phyloP scores from a whole-genome alignment of 2,113 vertebrate genomes.

The Mirza zaza region DNA sequence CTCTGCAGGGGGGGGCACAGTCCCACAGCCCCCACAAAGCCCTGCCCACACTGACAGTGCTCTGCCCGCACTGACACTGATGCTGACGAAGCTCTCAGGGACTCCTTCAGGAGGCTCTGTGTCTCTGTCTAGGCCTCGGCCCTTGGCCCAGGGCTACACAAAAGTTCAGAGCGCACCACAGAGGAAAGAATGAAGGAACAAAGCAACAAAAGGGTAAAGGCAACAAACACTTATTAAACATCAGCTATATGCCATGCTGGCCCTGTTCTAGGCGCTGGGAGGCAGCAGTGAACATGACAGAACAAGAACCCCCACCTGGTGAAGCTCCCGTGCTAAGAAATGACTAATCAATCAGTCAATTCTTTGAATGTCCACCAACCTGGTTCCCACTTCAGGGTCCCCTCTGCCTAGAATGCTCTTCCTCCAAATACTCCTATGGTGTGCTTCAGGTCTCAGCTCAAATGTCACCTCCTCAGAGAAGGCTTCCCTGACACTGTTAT shows the following conservation, averaged over 20 bases:
- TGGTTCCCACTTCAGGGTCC: not conserved
- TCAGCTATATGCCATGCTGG: not conserved
- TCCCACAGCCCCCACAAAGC: not conserved
- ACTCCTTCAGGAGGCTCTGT: not conserved
- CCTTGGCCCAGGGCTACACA: not conserved
- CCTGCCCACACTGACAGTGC: too few relatives aligned
- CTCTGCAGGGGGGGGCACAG: not conserved
- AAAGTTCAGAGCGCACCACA: not conserved
- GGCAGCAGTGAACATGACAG: constrained; percentile 1
- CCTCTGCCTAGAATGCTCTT: constrained; percentile 1
- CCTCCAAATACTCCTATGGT: not conserved
- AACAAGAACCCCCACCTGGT: not conserved
- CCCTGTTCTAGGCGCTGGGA: not conserved
- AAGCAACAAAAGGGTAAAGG: not conserved
- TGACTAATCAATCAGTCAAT: not conserved
- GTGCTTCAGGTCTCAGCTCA: not conserved
- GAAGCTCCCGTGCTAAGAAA: constrained; percentile 28
- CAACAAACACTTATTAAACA: not conserved
- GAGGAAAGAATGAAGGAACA: constrained; percentile 27
- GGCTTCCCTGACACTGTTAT: not conserved
- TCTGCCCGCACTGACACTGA: not conserved
- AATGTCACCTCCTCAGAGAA: not conserved
- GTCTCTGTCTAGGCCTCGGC: not conserved
- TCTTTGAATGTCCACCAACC: constrained; percentile 1
- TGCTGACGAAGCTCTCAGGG: not conserved